Percentiles rank a stretch among this genome's conserved stretches.
Conservation (phyloP, 1,140 invertebrate genomes). For the Lepidurus packardi region DNA sequence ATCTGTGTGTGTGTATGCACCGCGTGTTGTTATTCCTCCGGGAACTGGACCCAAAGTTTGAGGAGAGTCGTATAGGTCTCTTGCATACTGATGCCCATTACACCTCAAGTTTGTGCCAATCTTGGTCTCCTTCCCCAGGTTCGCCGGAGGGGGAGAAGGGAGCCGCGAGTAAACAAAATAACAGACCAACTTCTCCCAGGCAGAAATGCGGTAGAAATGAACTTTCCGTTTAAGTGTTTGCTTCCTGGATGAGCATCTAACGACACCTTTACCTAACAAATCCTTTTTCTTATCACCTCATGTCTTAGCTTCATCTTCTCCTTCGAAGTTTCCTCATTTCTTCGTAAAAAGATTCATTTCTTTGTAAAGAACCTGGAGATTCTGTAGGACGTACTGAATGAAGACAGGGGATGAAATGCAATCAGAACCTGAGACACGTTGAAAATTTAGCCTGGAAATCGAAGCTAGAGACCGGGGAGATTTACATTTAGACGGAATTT, state of each 20-base stretch:
- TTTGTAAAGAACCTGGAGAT: no score
- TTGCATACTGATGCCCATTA: constrained; percentile 18
- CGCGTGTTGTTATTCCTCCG: neutral
- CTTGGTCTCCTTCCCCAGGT: neutral
- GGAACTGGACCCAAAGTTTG: neutral
- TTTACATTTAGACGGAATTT: neutral
- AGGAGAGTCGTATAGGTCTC: neutral
- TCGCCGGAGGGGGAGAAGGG: neutral
- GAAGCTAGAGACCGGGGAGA: neutral
- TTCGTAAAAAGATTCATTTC: no score
- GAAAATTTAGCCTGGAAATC: neutral
- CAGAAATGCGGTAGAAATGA: neutral
- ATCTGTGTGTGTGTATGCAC: neutral
- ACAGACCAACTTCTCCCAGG: neutral
- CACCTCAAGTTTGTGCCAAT: neutral
- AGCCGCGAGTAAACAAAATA: constrained; percentile 12
- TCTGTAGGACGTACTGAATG: neutral
- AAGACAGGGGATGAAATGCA: neutral
- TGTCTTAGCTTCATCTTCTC: no score
- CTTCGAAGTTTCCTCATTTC: no score
- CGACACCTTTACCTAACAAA: neutral
- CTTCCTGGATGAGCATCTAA: neutral
- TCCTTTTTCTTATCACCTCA: no score
- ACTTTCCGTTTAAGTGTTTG: neutral
- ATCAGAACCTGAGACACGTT: no score